A percentile compares a stretch with the other conserved stretches of the same genome.
Conservation (phyloP, 2,113 vertebrate genomes). For the Hippopotamus amphibius region DNA sequence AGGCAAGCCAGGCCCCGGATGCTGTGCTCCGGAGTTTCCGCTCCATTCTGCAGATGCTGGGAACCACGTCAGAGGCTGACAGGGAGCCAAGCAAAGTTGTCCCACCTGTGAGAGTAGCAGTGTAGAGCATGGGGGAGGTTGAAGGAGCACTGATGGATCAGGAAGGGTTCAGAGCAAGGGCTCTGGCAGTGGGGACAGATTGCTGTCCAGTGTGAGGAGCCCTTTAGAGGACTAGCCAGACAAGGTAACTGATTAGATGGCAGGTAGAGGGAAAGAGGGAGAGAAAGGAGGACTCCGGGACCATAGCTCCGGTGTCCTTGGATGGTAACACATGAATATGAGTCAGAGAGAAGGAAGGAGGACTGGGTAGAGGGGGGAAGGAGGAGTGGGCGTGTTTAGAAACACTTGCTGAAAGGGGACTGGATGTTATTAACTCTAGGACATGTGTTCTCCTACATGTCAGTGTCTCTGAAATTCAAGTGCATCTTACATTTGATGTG, state of each 20-base stretch:
- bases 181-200: rapidly evolving
- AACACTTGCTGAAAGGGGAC: not conserved
- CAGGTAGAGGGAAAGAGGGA: not conserved
- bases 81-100: not conserved
- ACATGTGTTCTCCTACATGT: not conserved
- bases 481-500: not conserved
- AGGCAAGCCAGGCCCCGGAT: not conserved
- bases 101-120: rapidly evolving
- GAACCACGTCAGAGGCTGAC: not conserved
- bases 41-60: not conserved
- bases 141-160: rapidly evolving
- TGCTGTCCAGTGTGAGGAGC: not conserved
- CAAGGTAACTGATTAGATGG: not conserved
- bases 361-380: not conserved
- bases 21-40: no score
- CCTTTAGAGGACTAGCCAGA: not conserved
- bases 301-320: not conserved
- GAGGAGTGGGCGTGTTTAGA: not conserved
- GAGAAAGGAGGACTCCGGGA: not conserved
- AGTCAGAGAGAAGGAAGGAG: not conserved
- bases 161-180: not conserved
- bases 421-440: not conserved
- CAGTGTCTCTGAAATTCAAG: not conserved
- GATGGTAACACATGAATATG: no score
- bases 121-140: not conserved